Base-by-base conservation (phyloP, 1,140 invertebrate genomes). In the Muscidifurax raptorellus region DNA sequence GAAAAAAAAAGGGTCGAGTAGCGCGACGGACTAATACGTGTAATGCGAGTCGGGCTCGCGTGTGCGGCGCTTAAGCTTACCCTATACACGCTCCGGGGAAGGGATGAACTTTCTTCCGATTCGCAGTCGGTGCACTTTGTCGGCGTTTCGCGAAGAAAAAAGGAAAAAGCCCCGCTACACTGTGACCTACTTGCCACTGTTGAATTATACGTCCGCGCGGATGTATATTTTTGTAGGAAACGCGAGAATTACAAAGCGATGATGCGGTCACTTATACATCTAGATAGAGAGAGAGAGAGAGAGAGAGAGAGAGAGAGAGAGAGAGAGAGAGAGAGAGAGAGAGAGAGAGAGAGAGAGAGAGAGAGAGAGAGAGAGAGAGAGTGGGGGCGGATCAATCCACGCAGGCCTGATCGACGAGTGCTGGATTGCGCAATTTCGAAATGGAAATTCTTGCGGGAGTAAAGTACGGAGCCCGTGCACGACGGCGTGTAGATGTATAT, bases 341-440 rank as follows among this genome's bases (percentile, higher is more conserved):
- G n/a, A n/a, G n/a, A n/a, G n/a, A n/a, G n/a, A n/a, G n/a, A n/a
- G n/a, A n/a, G n/a, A n/a, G n/a, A n/a, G n/a, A n/a, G n/a, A n/a
- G n/a, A n/a, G n/a, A n/a, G n/a, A n/a, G n/a, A n/a, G n/a, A n/a
- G n/a, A n/a, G 15, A 12, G 1, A 30, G 18, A 59, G 5, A 76
- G 44, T 9, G 18, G 47, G 1, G 30, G 64, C 6, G 2, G 22
- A 32, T 72, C 18, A 36, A 72, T 72, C 71, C 9, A 1, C 71
- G 28, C n/a, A 28, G 28, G 15, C 25, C n/a, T 27, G 66, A 69
- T 69, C 71, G 30, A 28, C 66, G 27, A 75, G 32, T 25, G 32
- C 22, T 75, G 27, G 72, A 40, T 40, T 75, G 36, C 32, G 72
- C 72, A 75, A 75, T 40, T 44, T 75, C 72, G 27, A 40, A 75